Base-by-base conservation (phyloP, 2,113 vertebrate genomes). In the Bujurquina vittata region DNA sequence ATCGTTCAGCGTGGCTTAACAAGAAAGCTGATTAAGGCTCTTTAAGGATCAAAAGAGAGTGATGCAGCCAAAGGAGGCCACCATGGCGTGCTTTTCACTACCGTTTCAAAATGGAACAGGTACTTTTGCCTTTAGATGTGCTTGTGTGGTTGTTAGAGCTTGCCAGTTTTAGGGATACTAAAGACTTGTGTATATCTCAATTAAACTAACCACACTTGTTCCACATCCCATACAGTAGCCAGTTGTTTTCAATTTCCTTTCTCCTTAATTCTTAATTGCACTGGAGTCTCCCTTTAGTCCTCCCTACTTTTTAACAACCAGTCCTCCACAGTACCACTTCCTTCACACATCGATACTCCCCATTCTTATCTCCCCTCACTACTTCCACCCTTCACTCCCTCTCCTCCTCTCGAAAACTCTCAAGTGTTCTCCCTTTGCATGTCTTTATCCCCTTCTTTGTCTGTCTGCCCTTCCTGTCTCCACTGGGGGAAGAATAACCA, bases 311-410 rank as follows among this genome's bases (percentile, higher is more conserved):
- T 61, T 74, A 79, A 84, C 77, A 46, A 46, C 43, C 22, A 20
- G 17, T 75, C 57, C 26, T 83, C 74, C 72, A 69, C 65, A 82
- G 67, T 81, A 60, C 59, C 62, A 63, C 83, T 90, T 88, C 87
- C 85, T 77, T 77, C 80, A 67, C 54, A 46, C 62, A 62, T 54
- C 59, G 10, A 4, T 5, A 74, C 89, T 89, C 85, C 90, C 86
- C 18, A 46, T 76, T 89, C 89, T 90, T 93, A 90, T 92, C 90
- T 75, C 46, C 87, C 73, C 33, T 55, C 62, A 60, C 17, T 29
- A 81, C 89, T 82, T 92, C 87, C 85, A 82, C 10, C 20, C 80
- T 65, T 46, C 62, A 14, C 56, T 90, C 88, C 88, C 83, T 87
- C 62, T 33, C 33, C 40, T 84, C 54, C 67, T 69, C 76, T 69